A percentile compares a stretch with the other conserved stretches of the same genome.
Conservation (phyloP, 2,113 vertebrate genomes). For the Anthoscopus minutus region DNA sequence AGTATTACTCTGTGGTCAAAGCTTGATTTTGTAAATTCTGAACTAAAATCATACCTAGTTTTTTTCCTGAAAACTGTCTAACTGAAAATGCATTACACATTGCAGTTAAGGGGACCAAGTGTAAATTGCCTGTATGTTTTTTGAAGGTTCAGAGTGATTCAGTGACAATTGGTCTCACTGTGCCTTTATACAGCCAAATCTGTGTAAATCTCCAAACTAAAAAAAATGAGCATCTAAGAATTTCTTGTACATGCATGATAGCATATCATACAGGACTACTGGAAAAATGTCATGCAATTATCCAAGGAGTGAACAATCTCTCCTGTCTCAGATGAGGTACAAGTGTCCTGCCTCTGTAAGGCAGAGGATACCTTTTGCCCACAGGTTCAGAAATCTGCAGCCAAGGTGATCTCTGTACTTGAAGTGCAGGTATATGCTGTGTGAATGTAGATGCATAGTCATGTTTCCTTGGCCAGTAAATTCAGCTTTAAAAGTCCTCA, state of each 20-base stretch:
- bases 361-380: background rate
- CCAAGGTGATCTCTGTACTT: background rate
- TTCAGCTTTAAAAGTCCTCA: background rate
- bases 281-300: background rate
- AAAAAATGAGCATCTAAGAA: background rate
- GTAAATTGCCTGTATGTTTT: background rate
- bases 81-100: background rate
- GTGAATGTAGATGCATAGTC: background rate
- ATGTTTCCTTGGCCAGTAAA: background rate
- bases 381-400: background rate
- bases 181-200: background rate
- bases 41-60: background rate
- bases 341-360: background rate
- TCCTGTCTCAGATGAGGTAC: background rate
- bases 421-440: background rate
- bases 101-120: background rate
- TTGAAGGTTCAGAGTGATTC: background rate
- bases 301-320: background rate
- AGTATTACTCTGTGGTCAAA: background rate
- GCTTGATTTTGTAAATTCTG: background rate
- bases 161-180: background rate
- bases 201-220: background rate
- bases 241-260: background rate
- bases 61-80: background rate
- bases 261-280: background rate